Conservation (phyloP, 1,140 invertebrate genomes). For the Lordiphosa stackelbergi region DNA sequence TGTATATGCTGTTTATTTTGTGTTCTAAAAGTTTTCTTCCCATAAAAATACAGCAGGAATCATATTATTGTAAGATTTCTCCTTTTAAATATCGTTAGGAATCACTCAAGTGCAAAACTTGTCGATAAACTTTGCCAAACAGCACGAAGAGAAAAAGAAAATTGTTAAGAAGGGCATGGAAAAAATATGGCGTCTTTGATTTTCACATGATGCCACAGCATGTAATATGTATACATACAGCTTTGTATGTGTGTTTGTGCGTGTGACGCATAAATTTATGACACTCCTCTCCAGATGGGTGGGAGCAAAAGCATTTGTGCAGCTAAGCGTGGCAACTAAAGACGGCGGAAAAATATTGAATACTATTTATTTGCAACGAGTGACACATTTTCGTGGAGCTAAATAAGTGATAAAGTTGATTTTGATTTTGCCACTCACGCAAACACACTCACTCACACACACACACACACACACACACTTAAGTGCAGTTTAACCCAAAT, state of each 20-base stretch:
- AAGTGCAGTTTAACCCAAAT: conserved; percentile 46
- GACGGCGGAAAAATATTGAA: conserved; percentile 37
- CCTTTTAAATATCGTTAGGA: conserved; percentile 57
- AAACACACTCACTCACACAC: not conserved
- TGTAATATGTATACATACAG: conserved; percentile 24
- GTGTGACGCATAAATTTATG: conserved; percentile 58
- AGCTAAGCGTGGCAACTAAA: conserved; percentile 59
- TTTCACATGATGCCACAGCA: conserved; percentile 54
- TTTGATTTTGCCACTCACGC: conserved; percentile 58
- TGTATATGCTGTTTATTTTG: too few relatives aligned
- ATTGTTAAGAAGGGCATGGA: conserved; percentile 45
- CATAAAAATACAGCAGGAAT: not conserved
- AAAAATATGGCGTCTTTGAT: conserved; percentile 66
- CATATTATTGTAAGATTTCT: conserved; percentile 29
- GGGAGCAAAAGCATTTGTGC: conserved; percentile 47
- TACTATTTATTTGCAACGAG: conserved; percentile 60
- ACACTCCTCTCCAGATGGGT: conserved; percentile 31
- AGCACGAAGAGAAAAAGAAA: conserved; percentile 1
- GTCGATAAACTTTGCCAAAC: conserved; percentile 50
- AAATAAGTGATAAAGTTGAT: conserved; percentile 70
- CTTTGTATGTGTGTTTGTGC: conserved; percentile 9
- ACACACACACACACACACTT: conserved; percentile 2
- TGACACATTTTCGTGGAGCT: conserved; percentile 39
- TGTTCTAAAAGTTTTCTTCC: too few relatives aligned
- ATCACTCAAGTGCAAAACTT: conserved; percentile 66